Evolutionary conservation across 2,797 vertebrate species (phyloP).

Genomic region (Cossypha caffra): DNA sequence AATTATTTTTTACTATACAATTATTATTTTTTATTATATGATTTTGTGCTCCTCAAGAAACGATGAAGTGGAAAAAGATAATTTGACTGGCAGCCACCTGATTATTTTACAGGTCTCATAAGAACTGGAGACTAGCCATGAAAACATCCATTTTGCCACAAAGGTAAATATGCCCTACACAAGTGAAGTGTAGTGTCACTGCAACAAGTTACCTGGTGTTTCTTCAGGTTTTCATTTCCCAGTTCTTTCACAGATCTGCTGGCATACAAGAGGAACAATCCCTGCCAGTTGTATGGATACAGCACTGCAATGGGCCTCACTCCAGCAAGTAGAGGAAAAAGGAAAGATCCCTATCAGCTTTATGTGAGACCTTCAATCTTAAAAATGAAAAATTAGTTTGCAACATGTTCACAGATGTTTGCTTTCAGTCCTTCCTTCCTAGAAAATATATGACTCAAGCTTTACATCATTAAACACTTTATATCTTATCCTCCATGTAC

Average conservation of each 20-base stretch:
- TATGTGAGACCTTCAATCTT: background rate
- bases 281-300: rapidly evolving
- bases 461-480: background rate
- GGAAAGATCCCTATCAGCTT: background rate
- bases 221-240: background rate
- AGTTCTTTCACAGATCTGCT: background rate
- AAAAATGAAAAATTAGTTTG: background rate
- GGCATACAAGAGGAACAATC: background rate
- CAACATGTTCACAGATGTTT: background rate
- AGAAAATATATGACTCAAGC: background rate
- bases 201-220: background rate
- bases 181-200: background rate
- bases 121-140: background rate
- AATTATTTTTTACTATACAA: background rate
- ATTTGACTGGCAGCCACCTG: background rate
- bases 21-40: background rate
- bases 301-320: background rate
- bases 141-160: background rate
- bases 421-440: background rate
- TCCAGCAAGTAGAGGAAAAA: background rate
- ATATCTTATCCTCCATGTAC: background rate
- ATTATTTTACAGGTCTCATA: background rate
- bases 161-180: background rate
- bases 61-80: background rate
- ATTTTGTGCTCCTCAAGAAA: background rate